Evolutionary conservation across 2,888 invertebrate genomes (phyloP), one percentile per base, ranked within the genome.

Genomic region (Pegoplata infirma): DNA sequence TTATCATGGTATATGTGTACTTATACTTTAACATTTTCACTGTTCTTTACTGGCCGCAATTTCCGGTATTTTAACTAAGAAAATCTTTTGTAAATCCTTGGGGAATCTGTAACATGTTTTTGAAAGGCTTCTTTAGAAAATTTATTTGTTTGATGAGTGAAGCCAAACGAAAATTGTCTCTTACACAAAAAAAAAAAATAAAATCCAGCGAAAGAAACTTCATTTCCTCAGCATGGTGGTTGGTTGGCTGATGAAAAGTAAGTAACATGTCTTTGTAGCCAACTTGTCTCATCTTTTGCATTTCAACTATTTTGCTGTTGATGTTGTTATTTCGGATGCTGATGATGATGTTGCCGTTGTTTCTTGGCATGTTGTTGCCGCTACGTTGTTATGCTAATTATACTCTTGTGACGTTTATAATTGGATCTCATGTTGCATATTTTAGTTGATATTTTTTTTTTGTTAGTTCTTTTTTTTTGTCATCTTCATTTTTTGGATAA

Each of bases 351-450:
- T 49, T 46, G 46, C 17, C 55, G 12, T 17, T 64, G 66, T 40
- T 71, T 63, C 63, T 16, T 47, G 7, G 7, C 40, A 1, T 25
- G 21, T 40, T 69, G 71, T 46, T 25, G 49, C 36, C 49, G 17
- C 5, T 17, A 67, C 72, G 56, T 68, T 85, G 84, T 83, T 86
- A 86, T 87, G 87, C 83, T 86, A 87, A 86, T 86, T 86, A 86
- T 81, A 63, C 83, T 82, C 81, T 83, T 81, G 84, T 83, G 85
- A 84, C 84, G 83, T 85, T 84, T 86, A 85, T 86, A 86, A 86
- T 86, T 87, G 86, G 86, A 84, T 87, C 86, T 86, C 86, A 86
- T 87, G 84, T 86, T 86, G 82, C 83, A 64, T 72, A 59, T 68
- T 80, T 58, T 49, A 59, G 53, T 36, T 64, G 59, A 49, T 58